These are phyloP conservation scores for Drosophila paramelanica DNA, from an alignment of 2,888 invertebrate genomes.

Conservation along the genomic window DNA sequence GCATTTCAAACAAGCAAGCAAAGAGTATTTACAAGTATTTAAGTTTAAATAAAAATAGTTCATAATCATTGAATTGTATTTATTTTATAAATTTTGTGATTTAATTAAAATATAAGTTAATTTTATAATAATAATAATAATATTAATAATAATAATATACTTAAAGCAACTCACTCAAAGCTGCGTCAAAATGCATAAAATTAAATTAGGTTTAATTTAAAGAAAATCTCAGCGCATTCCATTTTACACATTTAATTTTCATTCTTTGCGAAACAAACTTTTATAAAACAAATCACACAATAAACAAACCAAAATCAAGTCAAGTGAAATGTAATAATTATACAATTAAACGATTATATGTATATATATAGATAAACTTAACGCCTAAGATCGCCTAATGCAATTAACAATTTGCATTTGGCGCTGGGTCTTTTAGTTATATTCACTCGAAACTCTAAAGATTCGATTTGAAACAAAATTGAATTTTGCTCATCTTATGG, in stretches of 20 bases:
- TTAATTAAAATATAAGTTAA: conserved; percentile 58
- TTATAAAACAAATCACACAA: conserved; percentile 43
- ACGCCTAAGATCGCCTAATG: conserved; percentile 55
- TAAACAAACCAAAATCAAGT: conserved; percentile 45
- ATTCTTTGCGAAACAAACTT: conserved; percentile 22
- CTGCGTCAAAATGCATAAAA: conserved; percentile 59
- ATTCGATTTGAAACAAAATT: conserved; percentile 62
- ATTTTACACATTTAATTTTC: conserved; percentile 36
- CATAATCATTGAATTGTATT: conserved; percentile 40
- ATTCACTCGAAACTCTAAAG: conserved; percentile 41
- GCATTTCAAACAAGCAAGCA: conserved; percentile 38
- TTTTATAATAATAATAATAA: conserved; percentile 34
- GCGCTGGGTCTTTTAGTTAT: conserved; percentile 60
- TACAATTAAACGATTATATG: conserved; percentile 44
- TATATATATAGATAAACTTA: conserved; percentile 56
- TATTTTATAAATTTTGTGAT: conserved; percentile 43
- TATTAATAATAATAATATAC: conserved; percentile 60
- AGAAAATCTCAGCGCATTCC: conserved; percentile 25
- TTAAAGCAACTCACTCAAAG: conserved; percentile 67
- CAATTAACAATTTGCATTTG: conserved; percentile 55
- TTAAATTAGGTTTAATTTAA: conserved; percentile 20
- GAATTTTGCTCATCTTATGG: conserved; percentile 58
- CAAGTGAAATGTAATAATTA: conserved; percentile 49
- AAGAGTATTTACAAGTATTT: conserved; percentile 49
- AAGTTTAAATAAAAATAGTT: conserved; percentile 32